Conservation (phyloP, 1,140 invertebrate genomes). For the Cydia amplana region DNA sequence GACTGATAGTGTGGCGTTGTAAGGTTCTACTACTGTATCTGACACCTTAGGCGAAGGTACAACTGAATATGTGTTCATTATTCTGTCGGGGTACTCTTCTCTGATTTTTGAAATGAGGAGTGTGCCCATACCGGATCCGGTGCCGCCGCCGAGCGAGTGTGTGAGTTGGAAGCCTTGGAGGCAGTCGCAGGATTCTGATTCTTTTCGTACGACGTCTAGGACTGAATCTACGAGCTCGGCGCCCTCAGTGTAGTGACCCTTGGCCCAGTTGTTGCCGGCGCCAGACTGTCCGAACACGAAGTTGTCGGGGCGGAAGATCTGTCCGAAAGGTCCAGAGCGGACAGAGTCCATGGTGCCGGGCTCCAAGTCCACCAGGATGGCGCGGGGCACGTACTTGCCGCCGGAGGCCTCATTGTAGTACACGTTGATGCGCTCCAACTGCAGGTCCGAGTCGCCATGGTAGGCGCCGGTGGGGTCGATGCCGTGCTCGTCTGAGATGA, state of each 20-base stretch:
- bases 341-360: conserved; percentile 97
- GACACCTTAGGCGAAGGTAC: conserved; percentile 89
- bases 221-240: conserved; percentile 88
- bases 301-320: conserved; percentile 93
- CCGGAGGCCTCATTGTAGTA: conserved; percentile 95
- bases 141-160: conserved; percentile 88
- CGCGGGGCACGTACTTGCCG: conserved; percentile 92
- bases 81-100: conserved; percentile 93
- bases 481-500: conserved; percentile 94
- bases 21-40: conserved; percentile 89
- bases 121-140: conserved; percentile 94
- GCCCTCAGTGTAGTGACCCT: conserved; percentile 93
- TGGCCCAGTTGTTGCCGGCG: conserved; percentile 94
- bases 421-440: conserved; percentile 92
- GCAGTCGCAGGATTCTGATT: conserved; percentile 88
- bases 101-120: conserved; percentile 92
- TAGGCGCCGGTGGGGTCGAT: conserved; percentile 91
- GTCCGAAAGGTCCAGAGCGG: conserved; percentile 90
- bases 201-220: conserved; percentile 90
- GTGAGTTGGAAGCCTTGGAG: conserved; percentile 89
- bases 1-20: conserved; percentile 88
- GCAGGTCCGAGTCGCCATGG: conserved; percentile 89
- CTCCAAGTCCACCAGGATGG: conserved; percentile 89
- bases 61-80: conserved; percentile 93
- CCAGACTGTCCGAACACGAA: conserved; percentile 91